Base-by-base conservation (phyloP, 2,113 vertebrate species). In the Oophaga pumilio region DNA sequence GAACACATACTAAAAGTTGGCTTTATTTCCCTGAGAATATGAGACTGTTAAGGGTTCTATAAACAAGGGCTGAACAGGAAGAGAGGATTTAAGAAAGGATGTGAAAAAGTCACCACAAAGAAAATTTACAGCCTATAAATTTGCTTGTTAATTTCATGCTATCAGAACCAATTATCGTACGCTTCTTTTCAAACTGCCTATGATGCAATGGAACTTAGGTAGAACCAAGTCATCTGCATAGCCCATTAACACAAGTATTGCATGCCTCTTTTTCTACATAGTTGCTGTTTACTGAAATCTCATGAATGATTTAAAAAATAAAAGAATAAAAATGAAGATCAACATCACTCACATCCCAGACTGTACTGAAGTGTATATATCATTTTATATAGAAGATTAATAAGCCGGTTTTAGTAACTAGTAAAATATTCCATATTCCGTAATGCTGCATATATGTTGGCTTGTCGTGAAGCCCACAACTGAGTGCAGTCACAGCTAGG, bases 91-190 rank as follows among this genome's bases (percentile, higher is more conserved):
- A 22, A 33, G 52, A 8, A 33, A 89, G 90, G 91, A 91, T 88
- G 91, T 5, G 57, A 92, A 91, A 94, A 94, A 92, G 91, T 93
- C 62, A 62, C 91, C 92, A 87, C 89, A 80, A 92, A 84, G 84
- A 92, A 85, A 89, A 90, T 92, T 93, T 94, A 93, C 91, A 93
- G 93, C 90, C 93, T 92, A 91, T 93, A 94, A 93, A 94, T 92
- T 90, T 87, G 90, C 90, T 82, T 92, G 92, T 91, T 94, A 93
- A 93, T 94, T 93, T 93, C 90, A 90, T 92, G 89, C 92, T 93
- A 94, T 93, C 93, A 91, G 91, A 94, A 90, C 81, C 89, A 91
- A 89, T 92, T 90, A 88, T 91, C 87, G 57, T 85, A 14, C 91
- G 89, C 91, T 82, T 81, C 86, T 90, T 89, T 91, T 91, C 76